A percentile compares a stretch with the other conserved stretches of the same genome.
Evolutionary conservation across 2,888 invertebrate species (phyloP).

Genomic region (Leptura quadrifasciata): DNA sequence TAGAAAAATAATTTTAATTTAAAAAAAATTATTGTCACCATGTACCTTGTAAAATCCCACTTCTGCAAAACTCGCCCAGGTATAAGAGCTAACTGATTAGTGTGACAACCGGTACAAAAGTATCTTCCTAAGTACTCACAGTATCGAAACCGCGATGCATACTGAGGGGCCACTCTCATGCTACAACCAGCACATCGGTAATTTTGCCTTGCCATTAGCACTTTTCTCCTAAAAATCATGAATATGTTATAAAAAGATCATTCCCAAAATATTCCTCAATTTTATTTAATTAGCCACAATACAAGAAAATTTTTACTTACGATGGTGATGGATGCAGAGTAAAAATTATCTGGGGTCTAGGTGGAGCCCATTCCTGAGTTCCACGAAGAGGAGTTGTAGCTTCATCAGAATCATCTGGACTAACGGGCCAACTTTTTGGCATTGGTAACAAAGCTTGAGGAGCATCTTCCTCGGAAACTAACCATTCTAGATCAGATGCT

Average conservation of each 20-base stretch:
- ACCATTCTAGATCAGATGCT: conserved; percentile 87
- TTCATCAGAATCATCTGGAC: conserved; percentile 80
- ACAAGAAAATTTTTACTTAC: conserved; percentile 73
- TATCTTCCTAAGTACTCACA: conserved; percentile 90
- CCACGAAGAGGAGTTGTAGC: conserved; percentile 79
- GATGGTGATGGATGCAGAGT: conserved; percentile 82
- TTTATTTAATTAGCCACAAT: no score
- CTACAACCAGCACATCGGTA: conserved; percentile 91
- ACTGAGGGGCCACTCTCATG: conserved; percentile 83
- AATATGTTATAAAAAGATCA: neutral
- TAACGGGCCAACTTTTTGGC: conserved; percentile 82
- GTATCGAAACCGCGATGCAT: conserved; percentile 85
- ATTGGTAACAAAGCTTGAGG: conserved; percentile 86
- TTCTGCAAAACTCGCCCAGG: conserved; percentile 81
- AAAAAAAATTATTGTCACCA: neutral
- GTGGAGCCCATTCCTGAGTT: conserved; percentile 89
- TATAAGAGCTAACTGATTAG: conserved; percentile 83
- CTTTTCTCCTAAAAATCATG: conserved; percentile 76
- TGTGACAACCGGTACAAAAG: conserved; percentile 91
- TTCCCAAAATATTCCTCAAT: neutral
- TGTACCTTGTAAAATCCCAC: conserved; percentile 80
- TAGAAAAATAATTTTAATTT: conserved; percentile 15
- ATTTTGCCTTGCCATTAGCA: conserved; percentile 83
- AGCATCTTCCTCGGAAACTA: conserved; percentile 86
- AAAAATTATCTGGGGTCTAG: conserved; percentile 88